Evolutionary conservation across 2,113 vertebrate species (phyloP).

Genomic region (Campylomormyrus tamandua): DNA sequence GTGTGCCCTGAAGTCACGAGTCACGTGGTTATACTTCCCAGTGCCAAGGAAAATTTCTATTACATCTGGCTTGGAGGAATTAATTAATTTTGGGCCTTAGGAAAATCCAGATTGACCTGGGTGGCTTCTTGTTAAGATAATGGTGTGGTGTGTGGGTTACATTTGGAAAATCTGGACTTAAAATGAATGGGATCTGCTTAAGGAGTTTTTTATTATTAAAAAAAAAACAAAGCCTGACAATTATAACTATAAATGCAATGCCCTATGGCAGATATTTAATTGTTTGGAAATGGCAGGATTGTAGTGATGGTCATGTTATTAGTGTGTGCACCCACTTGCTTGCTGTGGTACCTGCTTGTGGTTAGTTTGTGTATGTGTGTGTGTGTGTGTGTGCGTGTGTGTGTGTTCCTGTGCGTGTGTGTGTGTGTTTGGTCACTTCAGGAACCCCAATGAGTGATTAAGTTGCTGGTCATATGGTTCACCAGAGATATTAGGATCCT

Average conservation of each 20-base stretch:
- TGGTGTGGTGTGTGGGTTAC: not conserved
- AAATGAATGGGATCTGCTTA: not conserved
- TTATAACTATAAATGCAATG: not conserved
- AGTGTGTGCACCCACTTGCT: not conserved
- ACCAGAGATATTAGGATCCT: not conserved
- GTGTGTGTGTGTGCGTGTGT: not conserved
- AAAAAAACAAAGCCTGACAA: not conserved
- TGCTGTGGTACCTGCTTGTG: not conserved
- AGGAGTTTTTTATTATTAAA: not conserved
- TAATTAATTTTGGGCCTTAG: not conserved
- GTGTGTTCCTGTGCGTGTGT: not conserved
- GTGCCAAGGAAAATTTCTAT: not conserved
- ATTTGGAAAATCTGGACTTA: not conserved
- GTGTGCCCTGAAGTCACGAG: not conserved
- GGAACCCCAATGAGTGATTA: not conserved
- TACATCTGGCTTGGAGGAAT: not conserved
- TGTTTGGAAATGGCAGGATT: not conserved
- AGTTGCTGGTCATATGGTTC: not conserved
- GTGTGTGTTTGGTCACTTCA: not conserved
- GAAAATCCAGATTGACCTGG: not conserved
- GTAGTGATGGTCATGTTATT: not conserved
- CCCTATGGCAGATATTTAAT: not conserved
- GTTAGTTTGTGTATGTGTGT: not conserved
- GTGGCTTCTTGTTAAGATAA: not conserved
- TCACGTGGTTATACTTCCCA: not conserved